Evolutionary conservation across 2,888 invertebrate species (phyloP).

Genomic region (Zhuqinia jingwanae): DNA sequence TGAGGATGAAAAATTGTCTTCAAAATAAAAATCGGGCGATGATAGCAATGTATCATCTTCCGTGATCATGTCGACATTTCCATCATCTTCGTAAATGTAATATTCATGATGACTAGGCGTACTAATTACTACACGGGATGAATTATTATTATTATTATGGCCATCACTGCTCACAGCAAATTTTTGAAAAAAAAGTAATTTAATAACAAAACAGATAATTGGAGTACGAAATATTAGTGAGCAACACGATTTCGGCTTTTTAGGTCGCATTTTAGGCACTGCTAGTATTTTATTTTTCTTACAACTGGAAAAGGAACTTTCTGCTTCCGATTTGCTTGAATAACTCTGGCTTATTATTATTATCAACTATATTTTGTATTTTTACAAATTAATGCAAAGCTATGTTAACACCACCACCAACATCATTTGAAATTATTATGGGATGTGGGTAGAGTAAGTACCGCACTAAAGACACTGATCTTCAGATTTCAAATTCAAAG

Average conservation of each 20-base stretch:
- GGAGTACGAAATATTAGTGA: not conserved
- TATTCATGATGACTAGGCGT: conserved; percentile 44
- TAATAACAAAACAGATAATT: not conserved
- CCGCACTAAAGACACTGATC: conserved; percentile 31
- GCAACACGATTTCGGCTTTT: conserved; percentile 43
- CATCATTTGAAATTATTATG: not conserved
- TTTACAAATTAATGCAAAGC: no score
- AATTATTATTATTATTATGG: not conserved
- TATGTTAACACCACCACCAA: no score
- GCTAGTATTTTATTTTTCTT: not conserved
- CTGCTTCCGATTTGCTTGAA: conserved; percentile 29
- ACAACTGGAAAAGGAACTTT: not conserved
- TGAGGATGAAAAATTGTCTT: conserved; percentile 46
- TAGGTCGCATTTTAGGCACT: conserved; percentile 45
- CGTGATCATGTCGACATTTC: conserved; percentile 7
- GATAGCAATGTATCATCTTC: not conserved
- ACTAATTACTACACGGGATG: not conserved
- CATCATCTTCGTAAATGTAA: conserved; percentile 39
- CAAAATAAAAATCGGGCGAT: conserved; percentile 40
- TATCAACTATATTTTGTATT: not conserved
- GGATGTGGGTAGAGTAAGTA: not conserved
- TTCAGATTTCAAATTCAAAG: conserved; percentile 37
- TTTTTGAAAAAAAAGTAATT: conserved; percentile 13
- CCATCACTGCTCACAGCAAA: not conserved
- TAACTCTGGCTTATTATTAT: conserved; percentile 13